Percentiles rank a stretch among this genome's conserved stretches.
Conservation (phyloP, 1,140 invertebrate species). For the Hyles vespertilio region DNA sequence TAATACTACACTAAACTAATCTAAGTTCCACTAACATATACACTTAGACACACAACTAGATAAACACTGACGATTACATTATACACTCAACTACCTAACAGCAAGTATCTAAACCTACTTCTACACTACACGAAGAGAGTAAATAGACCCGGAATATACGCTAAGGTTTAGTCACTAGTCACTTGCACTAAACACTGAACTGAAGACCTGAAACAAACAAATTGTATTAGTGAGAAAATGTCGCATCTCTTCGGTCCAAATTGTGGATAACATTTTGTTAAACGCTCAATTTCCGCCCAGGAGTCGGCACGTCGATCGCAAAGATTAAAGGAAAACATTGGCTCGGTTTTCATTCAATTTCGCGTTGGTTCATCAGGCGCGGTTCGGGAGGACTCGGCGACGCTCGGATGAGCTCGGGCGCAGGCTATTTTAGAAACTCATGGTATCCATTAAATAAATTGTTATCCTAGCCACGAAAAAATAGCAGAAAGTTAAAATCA, state of each 20-base stretch:
- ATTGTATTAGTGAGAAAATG: not conserved
- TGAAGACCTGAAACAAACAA: slow-evolving; percentile 6
- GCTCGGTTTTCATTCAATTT: slow-evolving; percentile 7
- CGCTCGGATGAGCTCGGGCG: too few species aligned
- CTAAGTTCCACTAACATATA: not conserved
- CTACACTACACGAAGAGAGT: slow-evolving; percentile 4
- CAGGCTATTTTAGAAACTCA: too few species aligned
- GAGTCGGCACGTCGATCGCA: not conserved
- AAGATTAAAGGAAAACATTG: slow-evolving; percentile 12
- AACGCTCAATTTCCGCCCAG: not conserved
- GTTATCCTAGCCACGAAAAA: too few species aligned
- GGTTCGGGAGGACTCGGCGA: too few species aligned
- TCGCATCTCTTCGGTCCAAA: too few species aligned
- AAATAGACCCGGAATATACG: too few species aligned
- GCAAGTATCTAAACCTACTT: not conserved
- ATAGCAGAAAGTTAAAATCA: too few species aligned
- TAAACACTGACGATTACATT: not conserved
- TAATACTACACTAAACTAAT: slow-evolving; percentile 1
- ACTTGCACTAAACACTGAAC: too few species aligned
- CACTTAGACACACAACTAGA: not conserved
- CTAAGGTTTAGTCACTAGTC: too few species aligned
- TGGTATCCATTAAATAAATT: too few species aligned
- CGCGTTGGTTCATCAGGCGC: not conserved
- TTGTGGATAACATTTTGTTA: slow-evolving; percentile 1
- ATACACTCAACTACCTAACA: not conserved